phyloP scores from a whole-genome alignment of 2,797 vertebrate genomes.

The Natrix natrix region DNA sequence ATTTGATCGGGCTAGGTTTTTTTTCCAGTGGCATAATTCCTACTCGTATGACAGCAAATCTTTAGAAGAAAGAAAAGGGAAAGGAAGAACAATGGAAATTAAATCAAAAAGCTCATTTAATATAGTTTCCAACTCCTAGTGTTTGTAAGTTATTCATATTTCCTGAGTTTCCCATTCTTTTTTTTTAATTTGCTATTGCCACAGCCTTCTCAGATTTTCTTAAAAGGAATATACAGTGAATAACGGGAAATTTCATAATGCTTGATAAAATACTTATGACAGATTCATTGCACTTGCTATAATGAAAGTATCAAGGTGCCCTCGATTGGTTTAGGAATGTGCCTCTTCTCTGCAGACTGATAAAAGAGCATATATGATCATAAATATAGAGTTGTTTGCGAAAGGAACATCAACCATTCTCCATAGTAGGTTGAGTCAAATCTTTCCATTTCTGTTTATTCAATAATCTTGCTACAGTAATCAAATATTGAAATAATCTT shows the following conservation, averaged over 20 bases:
- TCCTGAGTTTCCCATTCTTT: not conserved
- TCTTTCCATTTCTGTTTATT: not conserved
- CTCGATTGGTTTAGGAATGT: not conserved
- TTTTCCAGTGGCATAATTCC: not conserved
- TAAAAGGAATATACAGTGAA: not conserved
- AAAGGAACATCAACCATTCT: not conserved
- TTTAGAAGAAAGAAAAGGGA: not conserved
- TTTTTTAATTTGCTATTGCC: not conserved
- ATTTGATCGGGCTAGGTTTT: not conserved
- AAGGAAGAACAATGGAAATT: not conserved
- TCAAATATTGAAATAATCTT: not conserved
- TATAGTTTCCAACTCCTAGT: not conserved
- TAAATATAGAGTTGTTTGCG: not conserved
- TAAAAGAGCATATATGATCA: not conserved
- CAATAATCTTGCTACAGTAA: not conserved
- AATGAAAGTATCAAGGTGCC: not conserved
- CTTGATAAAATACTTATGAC: not conserved
- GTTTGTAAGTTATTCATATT: not conserved
- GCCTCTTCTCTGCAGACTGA: not conserved
- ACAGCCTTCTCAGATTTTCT: not conserved
- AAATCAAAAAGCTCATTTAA: not conserved
- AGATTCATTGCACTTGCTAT: not conserved
- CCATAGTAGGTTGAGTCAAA: not conserved
- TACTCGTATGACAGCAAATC: not conserved
- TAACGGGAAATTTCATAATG: not conserved